These are phyloP conservation scores for Antheraea mylitta DNA, from an alignment of 1,140 invertebrate genomes.

Conservation along the genomic window DNA sequence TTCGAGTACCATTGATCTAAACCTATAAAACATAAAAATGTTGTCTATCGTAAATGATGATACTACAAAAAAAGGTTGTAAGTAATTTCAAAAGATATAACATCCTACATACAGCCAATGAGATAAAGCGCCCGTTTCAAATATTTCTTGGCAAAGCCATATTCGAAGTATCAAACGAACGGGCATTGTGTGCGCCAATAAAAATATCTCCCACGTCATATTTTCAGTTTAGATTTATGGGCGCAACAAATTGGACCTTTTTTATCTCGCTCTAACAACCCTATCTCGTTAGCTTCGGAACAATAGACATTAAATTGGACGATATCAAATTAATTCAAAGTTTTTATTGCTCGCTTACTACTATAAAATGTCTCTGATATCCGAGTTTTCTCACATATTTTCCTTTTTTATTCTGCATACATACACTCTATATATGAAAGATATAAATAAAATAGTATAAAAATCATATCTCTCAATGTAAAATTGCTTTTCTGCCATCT, in stretches of 20 bases:
- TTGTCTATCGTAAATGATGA: too few species aligned
- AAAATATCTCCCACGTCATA: not conserved
- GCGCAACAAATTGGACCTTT: not conserved
- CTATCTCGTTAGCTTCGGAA: not conserved
- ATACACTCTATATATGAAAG: too few species aligned
- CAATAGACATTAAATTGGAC: not conserved
- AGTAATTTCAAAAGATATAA: not conserved
- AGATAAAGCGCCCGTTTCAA: not conserved
- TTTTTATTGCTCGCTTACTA: not conserved
- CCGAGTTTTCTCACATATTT: too few species aligned
- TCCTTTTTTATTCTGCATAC: too few species aligned
- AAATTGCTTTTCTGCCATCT: too few species aligned
- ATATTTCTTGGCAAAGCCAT: not conserved
- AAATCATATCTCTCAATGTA: too few species aligned
- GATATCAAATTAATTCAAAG: not conserved
- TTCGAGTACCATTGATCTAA: too few species aligned
- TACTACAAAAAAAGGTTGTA: not conserved
- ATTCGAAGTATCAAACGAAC: not conserved
- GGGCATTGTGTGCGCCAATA: conserved; percentile 1
- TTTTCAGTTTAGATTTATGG: not conserved
- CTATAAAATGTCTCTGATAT: too few species aligned
- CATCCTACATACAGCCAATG: not conserved
- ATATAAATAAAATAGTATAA: too few species aligned
- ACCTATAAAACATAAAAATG: too few species aligned
- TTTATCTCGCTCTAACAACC: not conserved